These are phyloP conservation scores for Anguilla obscura DNA, from an alignment of 2,797 vertebrate genomes.

Conservation along the genomic window DNA sequence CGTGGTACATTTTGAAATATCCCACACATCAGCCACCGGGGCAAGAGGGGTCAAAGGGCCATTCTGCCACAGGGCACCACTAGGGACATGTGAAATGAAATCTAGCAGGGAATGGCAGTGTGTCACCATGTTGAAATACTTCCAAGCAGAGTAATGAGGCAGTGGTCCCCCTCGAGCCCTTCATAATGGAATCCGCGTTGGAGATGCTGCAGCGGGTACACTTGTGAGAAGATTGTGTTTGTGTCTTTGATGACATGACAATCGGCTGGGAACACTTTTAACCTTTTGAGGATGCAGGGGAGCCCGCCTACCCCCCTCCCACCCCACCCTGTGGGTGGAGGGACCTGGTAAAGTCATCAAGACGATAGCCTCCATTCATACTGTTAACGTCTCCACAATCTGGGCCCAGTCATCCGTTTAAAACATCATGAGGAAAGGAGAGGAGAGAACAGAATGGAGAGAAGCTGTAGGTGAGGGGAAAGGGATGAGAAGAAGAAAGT, in stretches of 20 bases:
- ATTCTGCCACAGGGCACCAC: constrained; percentile 35
- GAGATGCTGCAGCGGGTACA: constrained; percentile 22
- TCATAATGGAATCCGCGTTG: background rate
- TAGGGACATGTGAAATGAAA: constrained; percentile 31
- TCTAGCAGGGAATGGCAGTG: background rate
- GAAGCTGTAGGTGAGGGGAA: background rate
- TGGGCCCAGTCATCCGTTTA: constrained; percentile 52
- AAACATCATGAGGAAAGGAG: constrained; percentile 33
- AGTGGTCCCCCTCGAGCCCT: background rate
- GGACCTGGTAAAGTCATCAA: background rate
- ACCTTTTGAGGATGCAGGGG: constrained; percentile 53
- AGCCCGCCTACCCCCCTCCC: background rate
- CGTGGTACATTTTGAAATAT: background rate
- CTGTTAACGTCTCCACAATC: constrained; percentile 49
- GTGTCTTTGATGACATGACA: constrained; percentile 56
- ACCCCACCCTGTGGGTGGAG: background rate
- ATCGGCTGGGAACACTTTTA: constrained; percentile 56
- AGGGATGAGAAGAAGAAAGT: background rate
- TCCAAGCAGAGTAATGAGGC: background rate
- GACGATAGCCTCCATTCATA: constrained; percentile 36
- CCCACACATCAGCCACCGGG: background rate
- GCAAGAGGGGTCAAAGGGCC: constrained; percentile 39
- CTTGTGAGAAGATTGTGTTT: constrained; percentile 34
- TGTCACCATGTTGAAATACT: background rate
- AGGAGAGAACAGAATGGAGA: background rate